Base-by-base conservation (phyloP, 1,140 invertebrate species). In the Pseudomyrmex cubaensis region DNA sequence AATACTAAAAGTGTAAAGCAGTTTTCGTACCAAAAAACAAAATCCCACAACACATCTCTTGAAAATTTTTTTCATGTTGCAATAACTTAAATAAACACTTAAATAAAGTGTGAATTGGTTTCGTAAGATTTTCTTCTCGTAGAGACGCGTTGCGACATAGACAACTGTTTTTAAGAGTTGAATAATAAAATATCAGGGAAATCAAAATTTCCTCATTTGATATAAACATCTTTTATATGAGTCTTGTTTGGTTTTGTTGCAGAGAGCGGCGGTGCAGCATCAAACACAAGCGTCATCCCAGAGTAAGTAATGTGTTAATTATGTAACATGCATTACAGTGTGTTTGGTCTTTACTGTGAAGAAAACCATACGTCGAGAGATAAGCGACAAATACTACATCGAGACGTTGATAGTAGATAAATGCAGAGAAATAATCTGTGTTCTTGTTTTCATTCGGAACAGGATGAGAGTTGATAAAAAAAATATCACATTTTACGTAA, bases 201-300 rank as follows among this genome's bases (percentile, higher is more conserved):
- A 20, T n/a, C 12, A 59, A 52, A 44, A 59, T 20, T 67, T 10
- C 7, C 1, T n/a, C 13, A 22, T 15, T 15, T 22, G 15, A 9
- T 17, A 69, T 52, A 22, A 10, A 22, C 22, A 13, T n/a, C 3
- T 25, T 25, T 10, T 48, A n/a, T 46, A 20, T 69, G 15, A 69
- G 10, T 57, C 12, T n/a, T 8, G 50, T 78, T 89, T 89, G 83
- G 88, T 91, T 92, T 91, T 91, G 90, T 96, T 96, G 76, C 95
- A 97, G 96, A 96, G 95, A 93, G 95, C 95, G 87, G 95, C 95
- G 80, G 95, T 95, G 61, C 95, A 95, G 77, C 96, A 96, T 91
- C 96, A 96, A 85, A 94, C 96, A 86, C 95, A 96, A 85, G 85
- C 94, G 86, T 93, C 96, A 76, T 93, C 95, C 52, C 95, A 95